Conservation (phyloP, 2,797 vertebrate species). For the Pangasius sanitwongsei region DNA sequence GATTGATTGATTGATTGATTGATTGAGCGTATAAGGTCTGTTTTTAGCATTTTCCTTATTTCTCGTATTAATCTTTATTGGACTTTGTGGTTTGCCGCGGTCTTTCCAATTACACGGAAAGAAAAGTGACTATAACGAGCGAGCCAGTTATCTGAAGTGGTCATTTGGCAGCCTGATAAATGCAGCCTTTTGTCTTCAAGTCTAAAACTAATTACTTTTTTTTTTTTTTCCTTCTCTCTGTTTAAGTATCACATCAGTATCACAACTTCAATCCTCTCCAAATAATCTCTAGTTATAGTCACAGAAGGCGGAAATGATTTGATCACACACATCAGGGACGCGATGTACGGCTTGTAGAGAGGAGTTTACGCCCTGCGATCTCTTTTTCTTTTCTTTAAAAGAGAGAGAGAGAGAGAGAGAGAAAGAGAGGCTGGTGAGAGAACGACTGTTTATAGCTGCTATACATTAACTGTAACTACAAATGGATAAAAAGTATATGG, state of each 20-base stretch:
- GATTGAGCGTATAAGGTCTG: neutral
- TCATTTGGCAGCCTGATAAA: conserved; percentile 51
- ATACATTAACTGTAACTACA: neutral
- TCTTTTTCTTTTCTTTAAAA: neutral
- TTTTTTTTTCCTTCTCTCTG: neutral
- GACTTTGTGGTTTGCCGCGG: neutral
- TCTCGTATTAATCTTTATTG: neutral
- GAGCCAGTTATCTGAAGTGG: conserved; percentile 53
- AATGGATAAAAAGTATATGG: neutral
- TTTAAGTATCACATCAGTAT: neutral
- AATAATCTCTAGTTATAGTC: neutral
- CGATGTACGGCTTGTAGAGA: neutral
- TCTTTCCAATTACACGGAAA: neutral
- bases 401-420: neutral
- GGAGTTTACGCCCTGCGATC: neutral
- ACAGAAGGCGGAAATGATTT: too few species aligned
- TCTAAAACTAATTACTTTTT: conserved; percentile 50
- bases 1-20: neutral
- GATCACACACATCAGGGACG: neutral
- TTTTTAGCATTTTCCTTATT: neutral
- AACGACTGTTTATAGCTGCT: neutral
- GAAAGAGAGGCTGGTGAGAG: neutral
- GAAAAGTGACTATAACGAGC: neutral
- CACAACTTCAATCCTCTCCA: neutral
- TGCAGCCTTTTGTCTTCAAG: conserved; percentile 45